Base-by-base conservation (phyloP, 2,888 invertebrate species). In the Tanypteryx hageni region DNA sequence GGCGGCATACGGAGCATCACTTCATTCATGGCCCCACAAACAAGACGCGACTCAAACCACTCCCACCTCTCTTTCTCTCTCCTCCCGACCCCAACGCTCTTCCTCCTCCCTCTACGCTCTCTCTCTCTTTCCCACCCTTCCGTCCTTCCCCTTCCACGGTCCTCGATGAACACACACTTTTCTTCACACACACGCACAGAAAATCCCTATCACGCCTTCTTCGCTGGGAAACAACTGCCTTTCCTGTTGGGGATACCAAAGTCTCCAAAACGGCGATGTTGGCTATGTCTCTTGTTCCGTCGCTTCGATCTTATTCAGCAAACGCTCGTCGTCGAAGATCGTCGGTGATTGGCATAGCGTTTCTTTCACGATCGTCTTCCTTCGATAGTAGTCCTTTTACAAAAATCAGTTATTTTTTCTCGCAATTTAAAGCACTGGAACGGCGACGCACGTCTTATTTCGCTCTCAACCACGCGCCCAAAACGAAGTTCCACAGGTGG, bases 11-110 rank as follows among this genome's bases (percentile, higher is more conserved):
- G 76, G 22, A 76, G 76, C 76, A 76, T 76, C 76, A 76, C 76
- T 76, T 76, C 76, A 76, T 76, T 76, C 76, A 76, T 76, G 76
- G 76, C 76, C 76, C 76, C 68, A 68, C 68, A 68, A 68, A 68
- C 68, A 68, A 68, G 68, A 68, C 68, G n/a, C 68, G n/a, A 68
- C n/a, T 22, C 68, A 68, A 64, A 64, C 64, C 64, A 64, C 64
- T 64, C 68, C 22, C 68, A 68, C 68, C n/a, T 18, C 68, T 22
- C 76, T 18, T 22, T 14, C 27, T 27, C 11, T 9, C 27, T n/a
- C 2, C n/a, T n/a, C 22, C 68, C 68, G 0, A 22, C 22, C 22
- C 22, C 44, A 44, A 44, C 1, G 44, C 44, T 44, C 44, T 44
- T 5, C 44, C 5, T 5, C 44, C 44, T 44, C 44, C 44, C 44